Percentiles rank a stretch among this genome's conserved stretches.
Evolutionary conservation across 2,113 vertebrate species (phyloP).

Genomic region (Myanophis thanlyinensis): DNA sequence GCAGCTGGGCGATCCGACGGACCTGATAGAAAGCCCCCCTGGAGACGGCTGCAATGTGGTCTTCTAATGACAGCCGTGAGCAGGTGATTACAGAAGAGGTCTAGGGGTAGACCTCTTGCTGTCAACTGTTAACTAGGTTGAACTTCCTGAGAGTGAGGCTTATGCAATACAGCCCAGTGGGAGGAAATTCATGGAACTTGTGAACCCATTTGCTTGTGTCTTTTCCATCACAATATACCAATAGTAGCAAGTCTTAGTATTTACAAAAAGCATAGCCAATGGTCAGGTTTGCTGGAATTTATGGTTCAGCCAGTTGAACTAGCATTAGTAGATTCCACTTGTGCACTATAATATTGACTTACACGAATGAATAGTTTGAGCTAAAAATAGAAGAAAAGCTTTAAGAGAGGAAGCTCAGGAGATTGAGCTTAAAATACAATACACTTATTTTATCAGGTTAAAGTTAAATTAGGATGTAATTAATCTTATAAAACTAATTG

Average conservation of each 20-base stretch:
- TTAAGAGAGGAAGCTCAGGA: background rate
- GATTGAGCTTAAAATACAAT: background rate
- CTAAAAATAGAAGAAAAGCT: background rate
- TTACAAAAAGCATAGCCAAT: background rate
- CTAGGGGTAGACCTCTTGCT: background rate
- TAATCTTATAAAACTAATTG: conserved; percentile 1
- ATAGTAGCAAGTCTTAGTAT: background rate
- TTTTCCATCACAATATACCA: background rate
- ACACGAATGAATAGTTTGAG: background rate
- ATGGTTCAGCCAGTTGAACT: background rate
- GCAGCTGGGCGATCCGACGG: too few species aligned
- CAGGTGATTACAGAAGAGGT: background rate
- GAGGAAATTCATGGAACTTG: background rate
- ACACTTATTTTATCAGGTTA: background rate
- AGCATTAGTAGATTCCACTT: background rate
- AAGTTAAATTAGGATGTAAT: background rate
- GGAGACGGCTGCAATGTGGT: too few species aligned
- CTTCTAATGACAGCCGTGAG: too few species aligned
- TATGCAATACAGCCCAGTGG: background rate
- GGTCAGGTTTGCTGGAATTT: background rate
- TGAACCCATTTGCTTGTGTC: background rate
- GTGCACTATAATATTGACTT: background rate
- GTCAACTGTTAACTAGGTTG: background rate
- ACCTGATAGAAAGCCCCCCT: too few species aligned
- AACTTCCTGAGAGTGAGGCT: background rate